Evolutionary conservation across 2,797 vertebrate species (phyloP).

Genomic region (Anguilla marmorata): DNA sequence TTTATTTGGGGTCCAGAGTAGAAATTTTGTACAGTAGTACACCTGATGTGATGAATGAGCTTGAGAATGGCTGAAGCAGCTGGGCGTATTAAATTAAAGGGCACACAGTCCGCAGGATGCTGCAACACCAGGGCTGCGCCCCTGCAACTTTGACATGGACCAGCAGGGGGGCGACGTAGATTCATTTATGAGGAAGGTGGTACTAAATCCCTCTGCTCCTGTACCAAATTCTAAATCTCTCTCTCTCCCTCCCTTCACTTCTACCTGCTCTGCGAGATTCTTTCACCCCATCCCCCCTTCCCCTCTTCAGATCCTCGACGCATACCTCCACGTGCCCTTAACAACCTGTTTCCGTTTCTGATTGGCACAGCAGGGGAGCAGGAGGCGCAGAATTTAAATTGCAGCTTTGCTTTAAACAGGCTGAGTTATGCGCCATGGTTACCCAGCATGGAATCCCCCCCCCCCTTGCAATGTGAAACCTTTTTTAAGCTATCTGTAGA

Average conservation of each 20-base stretch:
- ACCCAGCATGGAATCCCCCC: neutral
- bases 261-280: neutral
- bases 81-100: neutral
- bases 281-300: neutral
- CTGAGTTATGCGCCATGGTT: neutral
- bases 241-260: neutral
- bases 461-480: neutral
- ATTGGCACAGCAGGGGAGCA: neutral
- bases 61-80: neutral
- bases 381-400: neutral
- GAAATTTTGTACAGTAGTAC: neutral
- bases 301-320: neutral
- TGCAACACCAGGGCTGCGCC: neutral
- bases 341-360: neutral
- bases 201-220: neutral
- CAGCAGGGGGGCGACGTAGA: neutral
- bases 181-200: neutral
- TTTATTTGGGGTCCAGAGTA: neutral
- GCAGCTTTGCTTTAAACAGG: neutral
- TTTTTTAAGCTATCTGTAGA: neutral
- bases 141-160: neutral
- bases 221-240: neutral
- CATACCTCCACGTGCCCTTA: neutral
- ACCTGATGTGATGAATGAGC: neutral
- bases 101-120: neutral